Conservation (phyloP, 2,797 vertebrate genomes). For the Fundulus diaphanus region DNA sequence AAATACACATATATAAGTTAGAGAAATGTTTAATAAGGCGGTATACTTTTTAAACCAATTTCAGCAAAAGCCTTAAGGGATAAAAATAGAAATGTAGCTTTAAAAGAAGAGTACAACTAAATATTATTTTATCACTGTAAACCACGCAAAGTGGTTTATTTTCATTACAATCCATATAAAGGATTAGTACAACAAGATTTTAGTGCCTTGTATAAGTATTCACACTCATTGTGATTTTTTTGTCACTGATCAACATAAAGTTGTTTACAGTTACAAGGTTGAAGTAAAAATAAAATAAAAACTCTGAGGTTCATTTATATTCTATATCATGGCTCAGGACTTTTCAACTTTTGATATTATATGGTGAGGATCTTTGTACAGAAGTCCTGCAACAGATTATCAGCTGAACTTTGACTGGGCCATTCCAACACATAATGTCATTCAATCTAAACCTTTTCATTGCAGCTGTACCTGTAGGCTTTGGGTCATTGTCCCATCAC, state of each 20-base stretch:
- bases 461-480: background rate
- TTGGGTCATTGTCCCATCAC: too few relatives aligned
- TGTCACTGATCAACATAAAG: too few relatives aligned
- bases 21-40: conserved; percentile 59
- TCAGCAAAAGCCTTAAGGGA: conserved; percentile 19
- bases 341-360: background rate
- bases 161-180: too few relatives aligned
- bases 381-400: background rate
- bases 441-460: background rate
- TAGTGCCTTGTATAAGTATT: too few relatives aligned
- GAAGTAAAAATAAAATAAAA: background rate
- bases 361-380: background rate
- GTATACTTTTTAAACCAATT: conserved; percentile 54
- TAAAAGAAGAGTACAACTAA: too few relatives aligned
- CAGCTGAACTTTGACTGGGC: background rate
- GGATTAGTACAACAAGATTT: too few relatives aligned
- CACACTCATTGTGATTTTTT: too few relatives aligned
- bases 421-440: background rate
- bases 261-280: background rate
- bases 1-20: conserved; percentile 27
- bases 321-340: background rate
- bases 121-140: too few relatives aligned
- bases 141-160: too few relatives aligned
- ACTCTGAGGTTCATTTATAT: background rate
- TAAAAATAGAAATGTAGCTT: too few relatives aligned